These are phyloP conservation scores for Silvanus unidentatus DNA, from an alignment of 2,888 invertebrate species.

Conservation along the genomic window DNA sequence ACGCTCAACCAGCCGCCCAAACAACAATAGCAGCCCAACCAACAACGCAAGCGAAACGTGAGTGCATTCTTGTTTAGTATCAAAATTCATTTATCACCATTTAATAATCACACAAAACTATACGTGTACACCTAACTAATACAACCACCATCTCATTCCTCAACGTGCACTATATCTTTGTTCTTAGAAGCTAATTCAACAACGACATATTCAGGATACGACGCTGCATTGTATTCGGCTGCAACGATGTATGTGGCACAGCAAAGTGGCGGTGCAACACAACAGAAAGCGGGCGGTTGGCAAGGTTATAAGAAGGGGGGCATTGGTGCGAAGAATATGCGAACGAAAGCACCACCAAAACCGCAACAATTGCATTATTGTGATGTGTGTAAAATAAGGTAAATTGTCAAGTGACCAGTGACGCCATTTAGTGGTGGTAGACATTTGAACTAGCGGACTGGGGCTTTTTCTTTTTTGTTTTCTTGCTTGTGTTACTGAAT, in stretches of 20 bases:
- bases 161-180: constrained; percentile 1
- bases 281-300: constrained; percentile 52
- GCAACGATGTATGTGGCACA: constrained; percentile 93
- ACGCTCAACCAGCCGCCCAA: constrained; percentile 51
- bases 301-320: constrained; percentile 58
- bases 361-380: constrained; percentile 95
- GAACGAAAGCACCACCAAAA: constrained; percentile 77
- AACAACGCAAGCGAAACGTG: constrained; percentile 54
- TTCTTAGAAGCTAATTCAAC: constrained; percentile 54
- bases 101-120: not conserved
- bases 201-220: constrained; percentile 79
- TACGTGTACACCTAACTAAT: constrained; percentile 5
- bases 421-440: too few species aligned
- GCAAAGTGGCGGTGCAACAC: constrained; percentile 55
- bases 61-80: constrained; percentile 33
- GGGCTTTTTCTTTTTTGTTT: too few species aligned
- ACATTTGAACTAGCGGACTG: too few species aligned
- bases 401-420: constrained; percentile 11
- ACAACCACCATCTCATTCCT: not conserved
- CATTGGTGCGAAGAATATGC: constrained; percentile 57
- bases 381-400: constrained; percentile 98
- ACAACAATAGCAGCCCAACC: constrained; percentile 54
- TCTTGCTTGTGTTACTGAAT: too few species aligned
- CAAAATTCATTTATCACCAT: not conserved
- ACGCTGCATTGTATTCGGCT: constrained; percentile 92